Conservation (phyloP, 2,113 vertebrate genomes). For the Rhombomys opimus region DNA sequence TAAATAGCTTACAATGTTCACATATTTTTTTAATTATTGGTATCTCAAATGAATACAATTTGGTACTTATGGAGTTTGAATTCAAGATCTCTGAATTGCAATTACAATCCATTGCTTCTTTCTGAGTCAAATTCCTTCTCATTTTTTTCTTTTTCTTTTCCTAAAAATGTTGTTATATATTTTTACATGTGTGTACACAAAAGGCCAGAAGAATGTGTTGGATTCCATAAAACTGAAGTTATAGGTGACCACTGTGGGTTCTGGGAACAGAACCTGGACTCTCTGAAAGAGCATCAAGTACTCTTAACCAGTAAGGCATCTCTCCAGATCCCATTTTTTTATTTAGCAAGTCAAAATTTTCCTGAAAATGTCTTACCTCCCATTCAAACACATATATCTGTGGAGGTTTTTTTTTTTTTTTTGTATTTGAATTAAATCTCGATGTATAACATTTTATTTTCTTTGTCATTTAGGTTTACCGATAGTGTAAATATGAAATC, state of each 20-base stretch:
- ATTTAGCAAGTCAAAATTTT: neutral
- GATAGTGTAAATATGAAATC: neutral
- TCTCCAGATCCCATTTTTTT: neutral
- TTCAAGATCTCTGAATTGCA: neutral
- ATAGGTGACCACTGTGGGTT: neutral
- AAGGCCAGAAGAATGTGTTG: neutral
- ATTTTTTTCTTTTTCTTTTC: neutral
- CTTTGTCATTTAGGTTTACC: constrained; percentile 8
- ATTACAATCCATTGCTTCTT: constrained; percentile 30
- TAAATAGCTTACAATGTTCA: neutral
- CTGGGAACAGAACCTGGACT: neutral
- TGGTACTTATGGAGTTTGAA: constrained; percentile 3
- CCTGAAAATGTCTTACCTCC: neutral
- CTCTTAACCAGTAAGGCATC: neutral
- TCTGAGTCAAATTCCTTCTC: neutral
- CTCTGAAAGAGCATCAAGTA: neutral
- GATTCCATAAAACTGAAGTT: no score
- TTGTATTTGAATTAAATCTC: constrained; percentile 5
- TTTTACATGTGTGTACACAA: neutral
- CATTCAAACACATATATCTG: neutral
- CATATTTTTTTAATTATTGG: neutral
- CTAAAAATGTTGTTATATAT: neutral
- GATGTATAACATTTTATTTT: neutral
- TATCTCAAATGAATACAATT: constrained; percentile 14
- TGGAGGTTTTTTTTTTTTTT: neutral